Evolutionary conservation across 2,797 vertebrate genomes (phyloP).

Genomic region (Siniperca obscura): DNA sequence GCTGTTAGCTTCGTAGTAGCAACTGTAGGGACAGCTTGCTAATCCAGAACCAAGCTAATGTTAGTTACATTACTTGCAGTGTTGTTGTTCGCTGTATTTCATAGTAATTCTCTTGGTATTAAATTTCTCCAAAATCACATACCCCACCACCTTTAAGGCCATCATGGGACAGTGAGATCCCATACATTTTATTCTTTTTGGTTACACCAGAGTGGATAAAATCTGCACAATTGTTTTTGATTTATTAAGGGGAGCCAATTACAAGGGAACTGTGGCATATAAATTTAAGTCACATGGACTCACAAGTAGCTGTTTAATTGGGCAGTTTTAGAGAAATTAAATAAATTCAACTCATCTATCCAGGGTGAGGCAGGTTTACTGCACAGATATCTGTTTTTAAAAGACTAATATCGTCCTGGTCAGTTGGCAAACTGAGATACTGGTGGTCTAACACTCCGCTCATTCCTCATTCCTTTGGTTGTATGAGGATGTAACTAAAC

Average conservation of each 20-base stretch:
- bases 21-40: too few species aligned
- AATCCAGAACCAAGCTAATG: too few species aligned
- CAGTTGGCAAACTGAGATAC: neutral
- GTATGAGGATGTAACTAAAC: neutral
- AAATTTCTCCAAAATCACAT: too few species aligned
- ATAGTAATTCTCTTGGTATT: too few species aligned
- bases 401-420: neutral
- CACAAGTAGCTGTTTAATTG: too few species aligned
- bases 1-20: too few species aligned
- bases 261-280: neutral
- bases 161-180: neutral
- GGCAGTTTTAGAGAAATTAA: neutral
- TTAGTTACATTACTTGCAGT: too few species aligned
- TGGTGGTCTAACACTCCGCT: neutral
- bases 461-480: constrained; percentile 1
- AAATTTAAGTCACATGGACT: neutral
- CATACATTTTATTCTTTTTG: neutral
- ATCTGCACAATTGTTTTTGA: neutral
- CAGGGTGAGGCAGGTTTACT: neutral
- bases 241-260: neutral
- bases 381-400: neutral
- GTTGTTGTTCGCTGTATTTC: too few species aligned
- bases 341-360: neutral
- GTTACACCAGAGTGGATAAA: neutral
- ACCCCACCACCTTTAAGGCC: neutral